Percentiles rank a stretch among this genome's conserved stretches.
Evolutionary conservation across 1,140 invertebrate genomes (phyloP).

Genomic region (Drosophila nigromelanica): DNA sequence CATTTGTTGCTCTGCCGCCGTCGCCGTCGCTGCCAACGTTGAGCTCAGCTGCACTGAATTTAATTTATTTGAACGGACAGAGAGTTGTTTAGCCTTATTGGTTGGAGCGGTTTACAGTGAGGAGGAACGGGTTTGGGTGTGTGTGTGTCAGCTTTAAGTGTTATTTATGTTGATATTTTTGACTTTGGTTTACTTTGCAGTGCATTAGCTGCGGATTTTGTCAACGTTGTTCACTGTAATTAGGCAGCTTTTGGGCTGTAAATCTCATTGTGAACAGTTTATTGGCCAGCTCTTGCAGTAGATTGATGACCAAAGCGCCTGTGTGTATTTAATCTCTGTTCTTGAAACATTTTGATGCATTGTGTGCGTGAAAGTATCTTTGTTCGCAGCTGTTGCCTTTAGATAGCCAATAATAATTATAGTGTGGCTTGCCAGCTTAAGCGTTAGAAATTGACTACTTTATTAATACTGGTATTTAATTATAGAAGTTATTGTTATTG

Average conservation of each 20-base stretch:
- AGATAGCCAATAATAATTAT: not conserved
- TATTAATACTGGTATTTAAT: not conserved
- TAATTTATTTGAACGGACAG: constrained; percentile 72
- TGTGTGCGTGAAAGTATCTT: constrained; percentile 42
- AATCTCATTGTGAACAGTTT: constrained; percentile 46
- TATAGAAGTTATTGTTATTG: no score
- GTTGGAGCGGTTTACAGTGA: not conserved
- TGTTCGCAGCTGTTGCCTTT: constrained; percentile 12
- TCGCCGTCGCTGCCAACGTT: constrained; percentile 23
- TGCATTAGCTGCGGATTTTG: constrained; percentile 67
- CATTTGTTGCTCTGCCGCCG: constrained; percentile 70
- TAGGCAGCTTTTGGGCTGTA: constrained; percentile 66
- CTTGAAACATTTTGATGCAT: constrained; percentile 62
- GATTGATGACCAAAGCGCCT: constrained; percentile 35
- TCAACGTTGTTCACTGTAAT: constrained; percentile 62
- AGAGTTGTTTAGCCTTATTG: constrained; percentile 28
- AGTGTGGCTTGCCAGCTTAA: not conserved
- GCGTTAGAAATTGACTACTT: not conserved
- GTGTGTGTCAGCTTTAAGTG: constrained; percentile 55
- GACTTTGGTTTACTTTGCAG: constrained; percentile 73
- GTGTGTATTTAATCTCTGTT: constrained; percentile 40
- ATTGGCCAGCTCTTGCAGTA: constrained; percentile 30
- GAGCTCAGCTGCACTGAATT: constrained; percentile 73
- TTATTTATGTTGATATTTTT: constrained; percentile 80
- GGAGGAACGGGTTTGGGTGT: not conserved